Percentiles rank a stretch among this genome's conserved stretches.
phyloP scores from a whole-genome alignment of 1,140 invertebrate species.

The Drosophila miranda region DNA sequence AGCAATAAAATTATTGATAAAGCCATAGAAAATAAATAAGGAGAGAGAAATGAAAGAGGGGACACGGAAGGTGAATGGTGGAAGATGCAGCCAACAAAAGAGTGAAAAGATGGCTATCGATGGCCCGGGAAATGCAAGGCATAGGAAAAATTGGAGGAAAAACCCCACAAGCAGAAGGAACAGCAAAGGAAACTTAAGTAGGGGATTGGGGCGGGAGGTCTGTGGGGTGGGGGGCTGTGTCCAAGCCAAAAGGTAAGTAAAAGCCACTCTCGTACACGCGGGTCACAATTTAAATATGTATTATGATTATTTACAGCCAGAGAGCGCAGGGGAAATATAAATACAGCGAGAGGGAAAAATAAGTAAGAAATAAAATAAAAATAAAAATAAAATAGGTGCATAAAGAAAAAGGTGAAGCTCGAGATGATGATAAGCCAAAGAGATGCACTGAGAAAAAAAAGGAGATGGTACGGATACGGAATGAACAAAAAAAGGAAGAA shows the following conservation, averaged over 20 bases:
- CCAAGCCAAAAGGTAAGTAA: constrained; percentile 14
- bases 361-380: constrained; percentile 18
- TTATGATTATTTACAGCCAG: constrained; percentile 73
- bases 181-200: background rate
- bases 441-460: background rate
- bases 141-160: constrained; percentile 5
- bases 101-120: constrained; percentile 55
- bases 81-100: constrained; percentile 51
- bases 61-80: constrained; percentile 8
- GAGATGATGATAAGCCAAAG: constrained; percentile 28
- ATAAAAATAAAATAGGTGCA: constrained; percentile 36
- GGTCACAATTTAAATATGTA: constrained; percentile 74
- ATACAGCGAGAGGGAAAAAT: constrained; percentile 9
- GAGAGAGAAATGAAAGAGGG: background rate
- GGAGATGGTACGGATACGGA: constrained; percentile 14
- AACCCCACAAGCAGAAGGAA: background rate
- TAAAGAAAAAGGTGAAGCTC: constrained; percentile 21
- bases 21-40: background rate
- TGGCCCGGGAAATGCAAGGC: constrained; percentile 53
- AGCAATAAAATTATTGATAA: constrained; percentile 56
- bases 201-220: background rate
- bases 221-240: background rate
- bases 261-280: constrained; percentile 18
- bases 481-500: too few relatives aligned
- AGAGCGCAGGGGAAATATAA: constrained; percentile 33